Percentiles rank a stretch among this genome's conserved stretches.
Conservation (phyloP, 2,113 vertebrate species). For the Megaceryle torquata region DNA sequence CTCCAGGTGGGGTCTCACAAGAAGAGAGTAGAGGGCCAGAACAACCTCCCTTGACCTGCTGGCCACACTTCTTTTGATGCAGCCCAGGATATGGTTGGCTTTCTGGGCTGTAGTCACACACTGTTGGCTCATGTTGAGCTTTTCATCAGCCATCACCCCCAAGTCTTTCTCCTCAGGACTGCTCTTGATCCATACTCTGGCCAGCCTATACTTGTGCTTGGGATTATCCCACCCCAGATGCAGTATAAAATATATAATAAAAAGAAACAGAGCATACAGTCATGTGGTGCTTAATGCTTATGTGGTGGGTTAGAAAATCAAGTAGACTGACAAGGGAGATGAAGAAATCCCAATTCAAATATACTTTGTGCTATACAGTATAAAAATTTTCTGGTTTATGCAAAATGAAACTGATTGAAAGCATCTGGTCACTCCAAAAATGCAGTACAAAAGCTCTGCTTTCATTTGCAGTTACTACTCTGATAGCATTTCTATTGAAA, state of each 20-base stretch:
- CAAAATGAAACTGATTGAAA: background rate
- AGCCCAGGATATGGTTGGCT: too few relatives aligned
- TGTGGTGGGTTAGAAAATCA: background rate
- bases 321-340: background rate
- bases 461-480: background rate
- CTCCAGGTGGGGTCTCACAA: too few relatives aligned
- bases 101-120: too few relatives aligned
- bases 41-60: too few relatives aligned
- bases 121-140: too few relatives aligned
- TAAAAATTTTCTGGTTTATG: background rate
- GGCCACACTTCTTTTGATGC: too few relatives aligned
- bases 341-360: background rate
- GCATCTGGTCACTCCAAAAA: background rate
- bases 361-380: background rate
- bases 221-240: too few relatives aligned
- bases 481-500: background rate
- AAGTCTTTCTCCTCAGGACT: too few relatives aligned
- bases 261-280: background rate
- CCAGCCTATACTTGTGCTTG: too few relatives aligned
- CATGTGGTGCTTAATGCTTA: background rate
- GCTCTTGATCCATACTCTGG: too few relatives aligned
- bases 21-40: too few relatives aligned
- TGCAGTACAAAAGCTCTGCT: background rate
- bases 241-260: background rate
- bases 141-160: too few relatives aligned